phyloP scores from a whole-genome alignment of 2,888 invertebrate species.

The Hirtodrosophila trivittata region DNA sequence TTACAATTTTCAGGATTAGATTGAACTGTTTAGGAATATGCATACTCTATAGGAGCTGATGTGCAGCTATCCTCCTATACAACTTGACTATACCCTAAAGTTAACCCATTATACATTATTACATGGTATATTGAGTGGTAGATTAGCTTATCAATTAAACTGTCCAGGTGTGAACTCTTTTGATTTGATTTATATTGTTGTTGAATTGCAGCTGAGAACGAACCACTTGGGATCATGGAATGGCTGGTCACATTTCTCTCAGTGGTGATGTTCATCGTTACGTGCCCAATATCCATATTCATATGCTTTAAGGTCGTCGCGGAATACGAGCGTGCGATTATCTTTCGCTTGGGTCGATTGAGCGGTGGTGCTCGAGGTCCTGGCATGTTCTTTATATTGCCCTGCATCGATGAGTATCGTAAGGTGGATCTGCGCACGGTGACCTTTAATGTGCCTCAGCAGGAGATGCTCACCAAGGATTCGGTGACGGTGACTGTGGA shows the following conservation, averaged over 20 bases:
- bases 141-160: too few relatives aligned
- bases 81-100: too few relatives aligned
- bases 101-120: too few relatives aligned
- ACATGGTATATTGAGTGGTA: too few relatives aligned
- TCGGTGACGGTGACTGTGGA: slow-evolving; percentile 97
- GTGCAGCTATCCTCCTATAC: too few relatives aligned
- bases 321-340: slow-evolving; percentile 94
- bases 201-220: slow-evolving; percentile 84
- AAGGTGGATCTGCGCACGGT: slow-evolving; percentile 97
- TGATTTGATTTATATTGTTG: slow-evolving; percentile 2
- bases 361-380: slow-evolving; percentile 86
- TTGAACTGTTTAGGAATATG: too few relatives aligned
- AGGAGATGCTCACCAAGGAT: slow-evolving; percentile 97
- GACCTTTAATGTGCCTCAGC: slow-evolving; percentile 97
- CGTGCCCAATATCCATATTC: slow-evolving; percentile 92
- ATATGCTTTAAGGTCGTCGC: slow-evolving; percentile 94
- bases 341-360: slow-evolving; percentile 93
- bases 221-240: slow-evolving; percentile 89
- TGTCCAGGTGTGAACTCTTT: too few relatives aligned
- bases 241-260: slow-evolving; percentile 89
- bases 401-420: slow-evolving; percentile 96
- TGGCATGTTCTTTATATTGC: slow-evolving; percentile 96
- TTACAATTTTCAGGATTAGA: too few relatives aligned
- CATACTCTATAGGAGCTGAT: too few relatives aligned
- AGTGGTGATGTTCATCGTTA: slow-evolving; percentile 89